Evolutionary conservation across 2,797 vertebrate genomes (phyloP), one percentile per base, ranked within the genome.

Genomic region (Pampus argenteus): DNA sequence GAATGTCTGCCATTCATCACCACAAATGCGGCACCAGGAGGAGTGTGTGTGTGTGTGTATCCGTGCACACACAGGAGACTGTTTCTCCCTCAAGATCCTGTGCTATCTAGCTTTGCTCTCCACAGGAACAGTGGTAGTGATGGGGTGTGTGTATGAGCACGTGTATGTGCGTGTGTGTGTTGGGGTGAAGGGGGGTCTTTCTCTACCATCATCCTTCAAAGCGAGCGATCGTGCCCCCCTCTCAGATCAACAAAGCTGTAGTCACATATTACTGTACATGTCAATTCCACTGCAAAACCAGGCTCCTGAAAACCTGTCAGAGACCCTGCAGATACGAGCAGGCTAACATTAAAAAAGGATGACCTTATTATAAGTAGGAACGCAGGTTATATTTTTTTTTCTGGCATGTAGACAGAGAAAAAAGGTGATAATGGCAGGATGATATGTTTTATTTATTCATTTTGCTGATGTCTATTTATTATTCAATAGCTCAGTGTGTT

Each of bases 381-480:
- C 67, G 61, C 72, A 42, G 55, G 74, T 76, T 84, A n/a, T 73
- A 49, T 79, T 73, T 83, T 76, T n/a, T n/a, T 66, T 71, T 52
- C 67, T 76, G 73, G 62, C 84, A 80, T 85, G 83, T 84, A 83
- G 76, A 84, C 82, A 82, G 81, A 83, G 82, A 86, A 89, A 88
- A 81, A 73, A 74, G 40, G 76, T 86, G 76, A 89, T 89, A 88
- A 90, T 88, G 86, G 83, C 71, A 82, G 63, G 61, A 78, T 74
- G 81, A 77, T 80, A 86, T 90, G 83, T 89, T 92, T 90, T 91
- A 92, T 92, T 91, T 92, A 92, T 91, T 89, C 65, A 84, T 88
- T 87, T 91, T 80, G 82, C 86, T 82, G 81, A 87, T 82, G 77
- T 91, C 80, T 84, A 88, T 91, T 88, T 86, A 91, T 88, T 88